Conservation (phyloP, 2,113 vertebrate species). For the Agapornis roseicollis region DNA sequence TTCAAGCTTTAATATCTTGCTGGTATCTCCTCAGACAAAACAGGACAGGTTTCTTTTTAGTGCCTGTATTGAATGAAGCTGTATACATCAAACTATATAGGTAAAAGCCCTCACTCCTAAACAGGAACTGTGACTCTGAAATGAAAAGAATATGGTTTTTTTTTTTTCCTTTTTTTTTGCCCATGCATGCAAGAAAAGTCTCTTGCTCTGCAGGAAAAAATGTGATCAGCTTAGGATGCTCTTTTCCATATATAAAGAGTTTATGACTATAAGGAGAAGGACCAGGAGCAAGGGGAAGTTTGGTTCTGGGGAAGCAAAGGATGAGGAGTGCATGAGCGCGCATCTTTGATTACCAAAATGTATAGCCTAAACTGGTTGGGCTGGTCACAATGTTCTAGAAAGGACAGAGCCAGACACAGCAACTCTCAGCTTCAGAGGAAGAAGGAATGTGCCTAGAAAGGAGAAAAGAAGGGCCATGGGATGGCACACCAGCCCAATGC, state of each 20-base stretch:
- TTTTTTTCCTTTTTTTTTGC: background rate
- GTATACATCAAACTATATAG: background rate
- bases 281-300: background rate
- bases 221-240: background rate
- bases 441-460: background rate
- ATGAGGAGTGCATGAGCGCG: fast-evolving
- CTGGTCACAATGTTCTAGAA: fast-evolving
- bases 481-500: background rate
- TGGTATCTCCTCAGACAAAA: background rate
- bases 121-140: background rate
- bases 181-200: background rate
- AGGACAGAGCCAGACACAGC: background rate
- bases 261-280: background rate
- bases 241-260: background rate
- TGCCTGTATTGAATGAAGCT: background rate
- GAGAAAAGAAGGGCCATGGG: fast-evolving
- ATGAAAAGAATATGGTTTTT: background rate
- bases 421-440: background rate
- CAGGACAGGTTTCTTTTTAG: background rate
- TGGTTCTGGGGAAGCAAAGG: background rate
- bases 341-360: background rate
- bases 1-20: background rate
- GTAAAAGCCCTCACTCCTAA: background rate
- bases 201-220: background rate
- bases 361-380: background rate